Evolutionary conservation across 2,113 vertebrate genomes (phyloP), one percentile per base, ranked within the genome.

Genomic region (Amblyornis subalaris): DNA sequence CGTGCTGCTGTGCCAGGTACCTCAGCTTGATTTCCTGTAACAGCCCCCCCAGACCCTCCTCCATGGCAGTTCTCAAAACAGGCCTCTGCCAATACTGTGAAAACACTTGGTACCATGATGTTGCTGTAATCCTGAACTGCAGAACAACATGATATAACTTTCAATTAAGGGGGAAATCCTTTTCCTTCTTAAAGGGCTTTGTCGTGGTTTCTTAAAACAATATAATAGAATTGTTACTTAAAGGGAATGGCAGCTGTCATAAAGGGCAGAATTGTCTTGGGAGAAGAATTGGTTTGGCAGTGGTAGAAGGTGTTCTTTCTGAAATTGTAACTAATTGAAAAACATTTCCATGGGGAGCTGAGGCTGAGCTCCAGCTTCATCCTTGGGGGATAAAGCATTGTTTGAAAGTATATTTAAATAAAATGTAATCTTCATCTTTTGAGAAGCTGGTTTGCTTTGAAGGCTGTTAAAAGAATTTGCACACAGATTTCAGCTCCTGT

Each of bases 91-190:
- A 92, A 6, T 29, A 5, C 64, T 92, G 88, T 36, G 61, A 22
- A 74, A 96, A 64, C 66, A 50, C 25, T 45, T 6, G 3, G 40
- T 90, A 19, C 57, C 21, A 2, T 22, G 54, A 17, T 3, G 17
- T 76, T 94, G 66, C 54, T 5, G 10, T 62, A 50, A 82, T 24
- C 40, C 45, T 85, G 89, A 87, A 40, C 83, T 74, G 69, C 51
- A 78, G 57, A 87, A 88, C 38, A 91, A 51, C 58, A 3, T 17
- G 35, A 44, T 72, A 40, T 0, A 91, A 61, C 64, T 79, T 91
- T 42, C 67, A 89, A 4, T 76, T 65, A 70, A 62, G 51, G 81
- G 83, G 81, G 91, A 96, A 93, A 95, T 96, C 92, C 92, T 96
- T 93, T 95, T 92, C 75, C 79, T 90, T 88, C 54, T 61, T 40